Evolutionary conservation across 2,888 invertebrate species (phyloP), one percentile per base, ranked within the genome.

Genomic region (Cerceris ruficornis): DNA sequence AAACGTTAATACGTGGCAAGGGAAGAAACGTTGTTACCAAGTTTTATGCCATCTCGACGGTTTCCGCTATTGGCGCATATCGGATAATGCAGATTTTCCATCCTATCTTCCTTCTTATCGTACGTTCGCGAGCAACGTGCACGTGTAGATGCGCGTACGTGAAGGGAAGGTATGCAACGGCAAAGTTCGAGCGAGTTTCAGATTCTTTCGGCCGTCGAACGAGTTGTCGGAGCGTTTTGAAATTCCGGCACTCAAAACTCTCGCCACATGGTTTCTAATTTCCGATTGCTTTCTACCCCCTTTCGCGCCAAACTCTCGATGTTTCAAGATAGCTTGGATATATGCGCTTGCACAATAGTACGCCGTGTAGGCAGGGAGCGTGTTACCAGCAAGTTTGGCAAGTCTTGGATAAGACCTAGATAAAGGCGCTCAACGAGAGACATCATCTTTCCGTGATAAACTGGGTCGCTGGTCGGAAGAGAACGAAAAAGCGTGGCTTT

Each of bases 251-350:
- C 77, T 73, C 83, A 71, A 58, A 81, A 85, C 81, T 79, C 81
- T 76, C 75, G 28, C 87, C 81, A 69, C 83, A 81, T 72, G 83
- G 81, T 82, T 86, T 87, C 88, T 88, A 88, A 88, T 88, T 88
- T 88, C 88, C 87, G 87, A 88, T 87, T 85, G 84, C 84, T 83
- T 83, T 81, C 80, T 78, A 78, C 81, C 71, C 64, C 74, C 74
- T 61, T 69, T 68, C 64, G 13, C 49, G 50, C 64, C 55, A 50
- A 74, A 64, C 70, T 76, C 69, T 42, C 58, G 55, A 58, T 67
- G 81, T 77, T 60, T 65, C 54, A 42, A 75, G 75, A 81, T 65
- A 60, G 49, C 28, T 42, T 39, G 60, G 14, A 65, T 52, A 39
- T 28, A 28, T 54, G 49, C 66, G 69, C 69, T 50, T 69, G 75